Conservation (phyloP, 1,140 invertebrate genomes). For the Euwallacea fornicatus region DNA sequence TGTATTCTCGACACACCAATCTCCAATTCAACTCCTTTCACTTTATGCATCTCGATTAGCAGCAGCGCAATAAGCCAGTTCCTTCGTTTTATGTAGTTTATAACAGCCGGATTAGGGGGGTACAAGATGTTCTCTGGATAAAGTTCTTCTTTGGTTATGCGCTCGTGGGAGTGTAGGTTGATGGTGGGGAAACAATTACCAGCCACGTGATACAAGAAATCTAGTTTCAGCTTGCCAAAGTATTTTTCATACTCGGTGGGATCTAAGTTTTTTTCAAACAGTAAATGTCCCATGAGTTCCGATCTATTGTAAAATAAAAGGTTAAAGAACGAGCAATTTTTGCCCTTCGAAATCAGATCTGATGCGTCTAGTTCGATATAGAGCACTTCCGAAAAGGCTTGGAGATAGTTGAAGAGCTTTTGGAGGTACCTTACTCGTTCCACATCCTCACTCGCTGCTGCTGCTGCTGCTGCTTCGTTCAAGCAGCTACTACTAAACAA, state of each 20-base stretch:
- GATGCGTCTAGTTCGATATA: conserved; percentile 53
- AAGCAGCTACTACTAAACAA: conserved; percentile 21
- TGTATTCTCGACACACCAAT: conserved; percentile 49
- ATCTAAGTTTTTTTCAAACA: conserved; percentile 59
- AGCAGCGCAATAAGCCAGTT: conserved; percentile 62
- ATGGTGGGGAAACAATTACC: conserved; percentile 61
- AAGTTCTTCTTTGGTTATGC: conserved; percentile 38
- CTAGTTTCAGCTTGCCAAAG: conserved; percentile 59
- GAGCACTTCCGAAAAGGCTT: conserved; percentile 52
- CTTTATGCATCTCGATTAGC: conserved; percentile 56
- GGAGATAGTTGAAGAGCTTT: conserved; percentile 54
- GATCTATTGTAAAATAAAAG: conserved; percentile 53
- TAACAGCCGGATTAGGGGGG: conserved; percentile 50
- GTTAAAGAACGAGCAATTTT: conserved; percentile 48
- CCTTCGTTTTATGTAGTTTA: conserved; percentile 60
- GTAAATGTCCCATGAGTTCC: conserved; percentile 58
- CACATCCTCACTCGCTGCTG: conserved; percentile 18
- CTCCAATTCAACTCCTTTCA: conserved; percentile 48
- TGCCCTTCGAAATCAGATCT: conserved; percentile 53
- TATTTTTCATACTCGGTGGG: conserved; percentile 59
- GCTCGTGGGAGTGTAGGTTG: conserved; percentile 43
- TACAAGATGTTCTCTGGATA: conserved; percentile 44
- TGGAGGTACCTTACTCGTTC: conserved; percentile 51
- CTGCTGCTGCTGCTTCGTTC: conserved; percentile 35
- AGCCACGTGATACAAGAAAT: conserved; percentile 62